Conservation (phyloP, 2,797 vertebrate genomes). For the Uromys caudimaculatus region DNA sequence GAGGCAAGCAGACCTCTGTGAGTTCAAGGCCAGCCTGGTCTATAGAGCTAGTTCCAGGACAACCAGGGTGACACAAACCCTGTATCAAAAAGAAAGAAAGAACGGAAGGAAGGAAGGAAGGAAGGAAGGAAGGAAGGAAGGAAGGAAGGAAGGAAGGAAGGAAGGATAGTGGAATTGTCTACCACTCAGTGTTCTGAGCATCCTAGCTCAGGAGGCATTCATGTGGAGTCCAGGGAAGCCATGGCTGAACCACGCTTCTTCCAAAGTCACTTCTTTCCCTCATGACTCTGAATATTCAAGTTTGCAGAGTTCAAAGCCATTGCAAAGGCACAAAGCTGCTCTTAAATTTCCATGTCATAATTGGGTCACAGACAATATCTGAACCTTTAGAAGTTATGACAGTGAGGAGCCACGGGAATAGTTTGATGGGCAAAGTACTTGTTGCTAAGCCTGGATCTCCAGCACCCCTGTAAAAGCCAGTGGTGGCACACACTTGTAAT, state of each 20-base stretch:
- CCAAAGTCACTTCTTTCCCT: not conserved
- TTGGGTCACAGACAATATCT: not conserved
- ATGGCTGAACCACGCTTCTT: not conserved
- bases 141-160: not conserved
- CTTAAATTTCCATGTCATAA: not conserved
- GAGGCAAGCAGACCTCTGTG: not conserved
- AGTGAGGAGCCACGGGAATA: not conserved
- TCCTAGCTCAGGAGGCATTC: not conserved
- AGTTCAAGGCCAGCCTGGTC: not conserved
- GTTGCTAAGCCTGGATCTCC: not conserved
- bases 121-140: not conserved
- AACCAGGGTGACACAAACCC: not conserved
- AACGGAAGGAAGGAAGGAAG: not conserved
- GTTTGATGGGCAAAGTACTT: not conserved
- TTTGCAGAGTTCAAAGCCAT: not conserved
- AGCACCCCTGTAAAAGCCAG: not conserved
- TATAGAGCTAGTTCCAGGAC: not conserved
- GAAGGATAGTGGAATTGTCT: no score
- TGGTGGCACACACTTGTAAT: not conserved
- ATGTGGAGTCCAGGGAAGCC: not conserved
- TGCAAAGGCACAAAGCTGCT: not conserved
- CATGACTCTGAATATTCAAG: not conserved
- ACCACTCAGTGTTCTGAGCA: not conserved
- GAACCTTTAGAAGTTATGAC: not conserved
- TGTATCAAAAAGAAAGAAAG: not conserved